phyloP scores from a whole-genome alignment of 1,140 invertebrate genomes.

The Leptoteleia sp. region DNA sequence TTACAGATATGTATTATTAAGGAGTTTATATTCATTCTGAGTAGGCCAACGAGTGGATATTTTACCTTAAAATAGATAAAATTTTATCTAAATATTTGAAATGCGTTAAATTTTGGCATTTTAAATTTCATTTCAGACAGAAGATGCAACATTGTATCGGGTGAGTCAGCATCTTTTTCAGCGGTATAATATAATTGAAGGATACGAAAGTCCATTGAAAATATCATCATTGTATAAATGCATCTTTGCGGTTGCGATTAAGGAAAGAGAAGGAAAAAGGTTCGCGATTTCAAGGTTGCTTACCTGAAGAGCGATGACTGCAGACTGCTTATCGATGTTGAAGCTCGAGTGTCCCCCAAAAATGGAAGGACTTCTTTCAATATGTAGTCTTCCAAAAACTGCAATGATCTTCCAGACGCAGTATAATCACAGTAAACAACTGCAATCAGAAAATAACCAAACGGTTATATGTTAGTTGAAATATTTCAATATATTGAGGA shows the following conservation, averaged over 20 bases:
- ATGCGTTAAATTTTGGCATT: too few relatives aligned
- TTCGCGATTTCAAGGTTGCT: slow-evolving; percentile 57
- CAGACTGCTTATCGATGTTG: slow-evolving; percentile 90
- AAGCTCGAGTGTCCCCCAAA: slow-evolving; percentile 93
- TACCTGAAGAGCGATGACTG: slow-evolving; percentile 94
- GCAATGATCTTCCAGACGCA: slow-evolving; percentile 89
- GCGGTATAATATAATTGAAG: not conserved
- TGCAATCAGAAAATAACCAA: slow-evolving; percentile 73
- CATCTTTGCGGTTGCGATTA: slow-evolving; percentile 1
- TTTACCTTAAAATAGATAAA: too few relatives aligned
- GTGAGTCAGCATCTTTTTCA: not conserved
- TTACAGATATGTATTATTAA: too few relatives aligned
- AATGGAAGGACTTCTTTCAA: slow-evolving; percentile 89
- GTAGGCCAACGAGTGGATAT: too few relatives aligned
- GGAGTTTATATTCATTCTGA: too few relatives aligned
- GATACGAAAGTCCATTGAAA: slow-evolving; percentile 24
- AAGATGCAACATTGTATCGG: too few relatives aligned
- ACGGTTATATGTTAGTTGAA: not conserved
- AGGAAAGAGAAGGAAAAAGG: not conserved
- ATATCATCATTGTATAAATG: slow-evolving; percentile 14
- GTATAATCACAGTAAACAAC: slow-evolving; percentile 93
- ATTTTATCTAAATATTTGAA: too few relatives aligned
- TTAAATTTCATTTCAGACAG: too few relatives aligned
- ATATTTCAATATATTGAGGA: too few relatives aligned
- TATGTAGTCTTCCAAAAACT: slow-evolving; percentile 95